Evolutionary conservation across 2,113 vertebrate genomes (phyloP).

Genomic region (Ptychochromis oligacanthus): DNA sequence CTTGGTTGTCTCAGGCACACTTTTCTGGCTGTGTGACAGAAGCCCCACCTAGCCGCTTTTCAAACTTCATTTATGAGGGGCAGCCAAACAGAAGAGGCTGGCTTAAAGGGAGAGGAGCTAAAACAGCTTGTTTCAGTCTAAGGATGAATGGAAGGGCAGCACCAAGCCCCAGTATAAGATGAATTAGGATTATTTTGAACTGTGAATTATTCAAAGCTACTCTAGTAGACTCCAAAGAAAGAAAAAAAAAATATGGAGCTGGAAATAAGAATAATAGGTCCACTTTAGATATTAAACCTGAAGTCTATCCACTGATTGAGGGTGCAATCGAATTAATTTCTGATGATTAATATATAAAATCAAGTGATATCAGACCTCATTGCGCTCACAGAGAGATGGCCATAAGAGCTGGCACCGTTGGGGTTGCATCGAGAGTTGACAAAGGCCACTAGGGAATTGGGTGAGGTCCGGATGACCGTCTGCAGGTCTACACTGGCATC

Average conservation of each 20-base stretch:
- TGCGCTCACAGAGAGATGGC: conserved; percentile 92
- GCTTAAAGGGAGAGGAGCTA: too few species aligned
- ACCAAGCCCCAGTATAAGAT: too few species aligned
- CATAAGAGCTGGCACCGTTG: conserved; percentile 88
- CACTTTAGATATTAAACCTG: background rate
- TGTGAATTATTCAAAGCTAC: too few species aligned
- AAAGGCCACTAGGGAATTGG: conserved; percentile 95
- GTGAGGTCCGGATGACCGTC: conserved; percentile 95
- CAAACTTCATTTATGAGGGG: too few species aligned
- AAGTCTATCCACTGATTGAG: background rate
- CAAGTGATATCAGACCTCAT: conserved; percentile 85
- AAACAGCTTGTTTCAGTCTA: too few species aligned
- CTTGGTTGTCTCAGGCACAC: too few species aligned
- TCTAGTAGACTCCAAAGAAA: too few species aligned
- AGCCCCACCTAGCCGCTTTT: too few species aligned
- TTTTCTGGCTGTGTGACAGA: too few species aligned
- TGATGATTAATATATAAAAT: background rate
- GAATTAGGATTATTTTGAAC: too few species aligned
- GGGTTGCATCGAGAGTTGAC: conserved; percentile 94
- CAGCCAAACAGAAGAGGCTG: too few species aligned
- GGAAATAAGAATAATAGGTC: background rate
- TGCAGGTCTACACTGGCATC: conserved; percentile 95
- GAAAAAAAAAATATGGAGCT: background rate
- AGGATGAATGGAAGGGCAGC: too few species aligned
- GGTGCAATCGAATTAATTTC: background rate